Percentiles rank a stretch among this genome's conserved stretches.
Conservation (phyloP, 2,888 invertebrate species). For the Drosophila mayaguana region DNA sequence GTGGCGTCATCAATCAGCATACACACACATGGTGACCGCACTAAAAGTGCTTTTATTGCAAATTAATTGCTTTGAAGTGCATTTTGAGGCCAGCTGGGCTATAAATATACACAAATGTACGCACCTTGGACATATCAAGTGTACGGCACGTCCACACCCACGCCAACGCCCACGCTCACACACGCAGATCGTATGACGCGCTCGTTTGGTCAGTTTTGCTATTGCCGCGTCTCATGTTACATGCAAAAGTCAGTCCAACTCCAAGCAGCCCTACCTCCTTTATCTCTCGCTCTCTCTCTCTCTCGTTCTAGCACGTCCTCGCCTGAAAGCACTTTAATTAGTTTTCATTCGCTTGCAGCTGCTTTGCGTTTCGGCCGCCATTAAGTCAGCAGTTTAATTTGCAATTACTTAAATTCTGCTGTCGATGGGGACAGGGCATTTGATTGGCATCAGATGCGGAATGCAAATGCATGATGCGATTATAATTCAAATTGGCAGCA, state of each 20-base stretch:
- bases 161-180: neutral
- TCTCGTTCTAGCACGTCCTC: neutral
- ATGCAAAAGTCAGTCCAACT: slow-evolving; percentile 9
- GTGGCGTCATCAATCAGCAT: slow-evolving; percentile 8
- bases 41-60: slow-evolving; percentile 73
- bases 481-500: slow-evolving; percentile 31
- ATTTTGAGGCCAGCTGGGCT: slow-evolving; percentile 44
- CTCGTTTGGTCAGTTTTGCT: slow-evolving; percentile 47
- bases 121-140: slow-evolving; percentile 6
- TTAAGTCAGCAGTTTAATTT: slow-evolving; percentile 59
- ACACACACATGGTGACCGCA: slow-evolving; percentile 21
- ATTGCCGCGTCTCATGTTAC: slow-evolving; percentile 49
- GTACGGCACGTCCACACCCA: slow-evolving; percentile 18
- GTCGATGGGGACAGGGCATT: slow-evolving; percentile 10
- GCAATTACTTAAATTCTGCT: slow-evolving; percentile 63
- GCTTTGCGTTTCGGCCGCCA: slow-evolving; percentile 45
- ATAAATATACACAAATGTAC: slow-evolving; percentile 37
- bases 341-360: slow-evolving; percentile 37
- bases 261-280: neutral
- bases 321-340: slow-evolving; percentile 58
- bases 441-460: slow-evolving; percentile 22
- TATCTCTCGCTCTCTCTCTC: neutral
- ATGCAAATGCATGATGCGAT: slow-evolving; percentile 36
- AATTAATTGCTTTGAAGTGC: slow-evolving; percentile 79
- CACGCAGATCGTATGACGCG: slow-evolving; percentile 53